A percentile compares a stretch with the other conserved stretches of the same genome.
Evolutionary conservation across 37 sponge, comb jelly and placozoan genomes (phyloP).

Genomic region (Aplysina aerophoba): DNA sequence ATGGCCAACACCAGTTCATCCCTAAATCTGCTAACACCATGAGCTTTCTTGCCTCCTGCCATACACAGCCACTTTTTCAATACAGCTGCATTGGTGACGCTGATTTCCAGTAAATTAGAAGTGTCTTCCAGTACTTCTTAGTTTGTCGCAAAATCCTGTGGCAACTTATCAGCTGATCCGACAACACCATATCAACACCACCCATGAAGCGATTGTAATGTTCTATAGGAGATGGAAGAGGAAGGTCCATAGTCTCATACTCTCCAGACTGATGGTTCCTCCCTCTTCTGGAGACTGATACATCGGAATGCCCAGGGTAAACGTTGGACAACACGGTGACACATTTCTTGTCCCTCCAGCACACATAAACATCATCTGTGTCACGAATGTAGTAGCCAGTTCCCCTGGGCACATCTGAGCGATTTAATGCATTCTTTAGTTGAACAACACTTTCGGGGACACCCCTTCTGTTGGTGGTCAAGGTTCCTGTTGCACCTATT

Average conservation of each 20-base stretch:
- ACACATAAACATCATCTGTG: background rate
- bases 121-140: too few relatives aligned
- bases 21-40: too few relatives aligned
- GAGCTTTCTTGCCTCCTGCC: too few relatives aligned
- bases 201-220: background rate
- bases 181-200: too few relatives aligned
- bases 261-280: constrained; percentile 1
- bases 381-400: constrained; percentile 22
- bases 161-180: too few relatives aligned
- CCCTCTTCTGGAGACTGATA: background rate
- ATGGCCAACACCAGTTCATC: too few relatives aligned
- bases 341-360: constrained; percentile 31
- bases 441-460: constrained; percentile 7
- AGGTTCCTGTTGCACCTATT: constrained; percentile 56
- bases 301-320: constrained; percentile 26
- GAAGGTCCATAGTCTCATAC: background rate
- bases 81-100: too few relatives aligned
- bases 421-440: background rate
- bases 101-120: too few relatives aligned
- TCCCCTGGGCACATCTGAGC: background rate
- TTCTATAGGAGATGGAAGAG: background rate
- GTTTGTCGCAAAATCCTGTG: too few relatives aligned
- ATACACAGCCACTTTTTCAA: too few relatives aligned
- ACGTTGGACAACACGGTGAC: constrained; percentile 3
- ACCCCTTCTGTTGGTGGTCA: constrained; percentile 31